A percentile compares a stretch with the other conserved stretches of the same genome.
Evolutionary conservation across 2,888 invertebrate species (phyloP).

Genomic region (Leptarthrus brevirostris): DNA sequence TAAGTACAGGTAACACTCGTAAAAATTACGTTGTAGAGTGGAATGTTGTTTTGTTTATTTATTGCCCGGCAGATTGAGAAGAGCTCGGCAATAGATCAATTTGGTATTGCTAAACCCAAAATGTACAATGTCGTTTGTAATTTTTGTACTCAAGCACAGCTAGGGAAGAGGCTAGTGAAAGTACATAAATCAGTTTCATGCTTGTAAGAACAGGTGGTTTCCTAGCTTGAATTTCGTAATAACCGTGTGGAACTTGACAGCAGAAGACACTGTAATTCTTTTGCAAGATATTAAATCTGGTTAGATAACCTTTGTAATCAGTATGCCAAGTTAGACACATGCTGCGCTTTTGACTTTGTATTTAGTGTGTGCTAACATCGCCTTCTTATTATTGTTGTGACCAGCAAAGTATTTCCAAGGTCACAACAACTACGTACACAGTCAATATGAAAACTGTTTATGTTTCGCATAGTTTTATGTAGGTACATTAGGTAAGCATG

Average conservation of each 20-base stretch:
- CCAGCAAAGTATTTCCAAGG: too few species aligned
- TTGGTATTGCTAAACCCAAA: not conserved
- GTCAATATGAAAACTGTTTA: too few species aligned
- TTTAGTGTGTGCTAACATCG: too few species aligned
- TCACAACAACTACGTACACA: too few species aligned
- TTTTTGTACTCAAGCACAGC: not conserved
- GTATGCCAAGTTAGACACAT: too few species aligned
- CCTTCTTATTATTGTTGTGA: too few species aligned
- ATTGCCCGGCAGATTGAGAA: conserved; percentile 10
- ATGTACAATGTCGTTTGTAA: not conserved
- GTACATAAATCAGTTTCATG: conserved; percentile 28
- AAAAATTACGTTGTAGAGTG: not conserved
- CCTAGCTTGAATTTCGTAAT: not conserved
- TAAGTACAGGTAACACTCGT: not conserved
- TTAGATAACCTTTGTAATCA: conserved; percentile 5
- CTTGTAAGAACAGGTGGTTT: conserved; percentile 18
- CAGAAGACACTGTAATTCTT: not conserved
- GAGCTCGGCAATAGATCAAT: conserved; percentile 26
- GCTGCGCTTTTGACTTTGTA: too few species aligned
- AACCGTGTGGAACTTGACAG: not conserved
- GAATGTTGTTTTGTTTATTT: conserved; percentile 29
- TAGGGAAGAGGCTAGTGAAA: conserved; percentile 13
- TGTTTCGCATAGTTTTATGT: too few species aligned
- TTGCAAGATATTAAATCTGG: too few species aligned
- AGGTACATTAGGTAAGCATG: too few species aligned